Base-by-base conservation (phyloP, 2,888 invertebrate species). In the Orthosia gothica region DNA sequence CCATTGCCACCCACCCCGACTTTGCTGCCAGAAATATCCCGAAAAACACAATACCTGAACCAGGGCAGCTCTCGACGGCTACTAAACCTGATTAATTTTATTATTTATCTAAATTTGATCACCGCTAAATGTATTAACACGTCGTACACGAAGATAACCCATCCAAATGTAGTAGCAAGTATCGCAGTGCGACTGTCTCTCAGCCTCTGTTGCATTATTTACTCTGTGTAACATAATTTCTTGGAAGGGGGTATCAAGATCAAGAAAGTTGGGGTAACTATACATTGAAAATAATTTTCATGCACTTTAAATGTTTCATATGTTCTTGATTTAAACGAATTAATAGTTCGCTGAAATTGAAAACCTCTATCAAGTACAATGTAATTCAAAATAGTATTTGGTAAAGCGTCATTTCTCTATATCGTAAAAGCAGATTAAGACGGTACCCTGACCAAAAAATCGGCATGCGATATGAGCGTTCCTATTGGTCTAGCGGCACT, bases 211-310 rank as follows among this genome's bases (percentile, higher is more conserved):
- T 58, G 15, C 5, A 23, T 32, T 78, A n/a, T 20, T 18, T 70
- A 58, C 57, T 74, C 78, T 9, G 18, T 45, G 55, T 50, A 15
- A 50, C 4, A 0, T 16, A 23, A 18, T 7, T 32, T 9, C 18
- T 76, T 32, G 15, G 47, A 64, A 47, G 47, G n/a, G n/a, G 26
- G 18, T 40, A 50, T 50, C 69, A 74, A 58, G 57, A 76, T 77
- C 69, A 74, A 20, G 26, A 58, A 77, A 74, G 69, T 20, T 70
- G 26, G 69, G 57, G 20, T 45, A 15, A 18, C 3, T 49, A 9
- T 55, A 49, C 23, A 55, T 45, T 50, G 13, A n/a, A 40, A 23
- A 26, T 45, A 0, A n/a, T 40, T 57, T 2, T 9, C 18, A 15
- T 55, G 20, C 2, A 55, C 23, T 5, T 23, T 5, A 13, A 23